Evolutionary conservation across 1,140 invertebrate species (phyloP).

Genomic region (Gerris buenoi): DNA sequence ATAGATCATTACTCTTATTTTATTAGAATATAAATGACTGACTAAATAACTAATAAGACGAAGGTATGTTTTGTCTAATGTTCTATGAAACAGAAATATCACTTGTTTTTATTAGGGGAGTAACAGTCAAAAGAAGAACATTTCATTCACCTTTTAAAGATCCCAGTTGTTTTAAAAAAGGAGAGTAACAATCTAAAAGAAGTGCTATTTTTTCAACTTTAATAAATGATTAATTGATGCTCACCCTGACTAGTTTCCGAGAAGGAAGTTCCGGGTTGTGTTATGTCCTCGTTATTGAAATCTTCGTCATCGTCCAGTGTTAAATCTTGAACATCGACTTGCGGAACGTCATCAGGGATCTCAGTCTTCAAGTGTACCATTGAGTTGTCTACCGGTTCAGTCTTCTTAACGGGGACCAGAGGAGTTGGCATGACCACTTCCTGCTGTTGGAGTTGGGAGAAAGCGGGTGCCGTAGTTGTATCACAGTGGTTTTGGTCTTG

Average conservation of each 20-base stretch:
- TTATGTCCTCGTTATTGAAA: background rate
- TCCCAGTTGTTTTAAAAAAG: too few species aligned
- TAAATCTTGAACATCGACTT: constrained; percentile 7
- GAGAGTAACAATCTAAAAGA: too few species aligned
- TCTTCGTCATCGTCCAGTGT: constrained; percentile 11
- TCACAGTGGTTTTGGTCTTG: constrained; percentile 3
- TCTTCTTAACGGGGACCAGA: constrained; percentile 3
- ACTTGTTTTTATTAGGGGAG: too few species aligned
- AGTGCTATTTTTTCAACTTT: too few species aligned
- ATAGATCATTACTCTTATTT: too few species aligned
- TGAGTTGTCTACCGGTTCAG: background rate
- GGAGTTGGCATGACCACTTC: background rate
- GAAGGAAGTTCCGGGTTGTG: constrained; percentile 8
- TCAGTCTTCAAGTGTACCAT: constrained; percentile 6
- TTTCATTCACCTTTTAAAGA: too few species aligned
- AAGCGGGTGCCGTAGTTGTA: background rate
- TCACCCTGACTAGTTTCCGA: background rate
- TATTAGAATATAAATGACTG: too few species aligned
- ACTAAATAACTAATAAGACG: too few species aligned
- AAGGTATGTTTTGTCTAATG: too few species aligned
- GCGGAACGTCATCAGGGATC: constrained; percentile 3
- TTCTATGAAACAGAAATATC: too few species aligned
- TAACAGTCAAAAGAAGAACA: too few species aligned
- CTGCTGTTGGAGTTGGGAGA: background rate
- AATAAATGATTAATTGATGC: too few species aligned